Evolutionary conservation across 1,140 invertebrate genomes (phyloP), one percentile per base, ranked within the genome.

Genomic region (Adelges cooleyi): DNA sequence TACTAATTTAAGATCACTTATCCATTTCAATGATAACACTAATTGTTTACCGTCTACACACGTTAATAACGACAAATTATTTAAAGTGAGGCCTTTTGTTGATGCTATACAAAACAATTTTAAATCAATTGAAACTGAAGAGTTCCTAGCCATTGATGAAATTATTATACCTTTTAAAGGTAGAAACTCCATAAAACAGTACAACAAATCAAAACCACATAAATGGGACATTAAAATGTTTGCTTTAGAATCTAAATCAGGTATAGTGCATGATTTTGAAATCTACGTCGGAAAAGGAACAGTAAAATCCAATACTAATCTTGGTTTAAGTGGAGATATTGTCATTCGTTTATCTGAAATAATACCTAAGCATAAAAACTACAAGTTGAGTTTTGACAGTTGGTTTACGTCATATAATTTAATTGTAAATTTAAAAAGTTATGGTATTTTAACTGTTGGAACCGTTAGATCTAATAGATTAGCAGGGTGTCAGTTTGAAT

Each of bases 181-280:
- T 17, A 33, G 65, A 42, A 36, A 36, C 50, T 3, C 5, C 15
- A 44, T 67, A 25, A 71, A 71, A 65, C 69, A 71, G 53, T 71
- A 75, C 62, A 69, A 73, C 23, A 68, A 68, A 15, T 66, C 66
- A 33, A 74, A 75, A 56, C 74, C 74, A n/a, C 70, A 72, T 51
- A 75, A 74, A 53, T 70, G 69, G 62, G 67, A 68, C 11, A 52
- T 70, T 33, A 70, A 70, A 66, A 52, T 70, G 66, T 70, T 66
- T 6, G 22, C 22, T 3, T 23, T 49, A 10, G 20, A 18, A 8
- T 49, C 46, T 23, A 49, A 13, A 13, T 23, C 20, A 23, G 46
- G 46, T 1, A 23, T 49, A 13, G n/a, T 49, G 5, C 22, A 49
- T 10, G 20, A 49, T 15, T 49, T 49, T 23, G 46, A 49, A 49